Conservation (phyloP, 1,140 invertebrate species). For the Homalodisca vitripennis region DNA sequence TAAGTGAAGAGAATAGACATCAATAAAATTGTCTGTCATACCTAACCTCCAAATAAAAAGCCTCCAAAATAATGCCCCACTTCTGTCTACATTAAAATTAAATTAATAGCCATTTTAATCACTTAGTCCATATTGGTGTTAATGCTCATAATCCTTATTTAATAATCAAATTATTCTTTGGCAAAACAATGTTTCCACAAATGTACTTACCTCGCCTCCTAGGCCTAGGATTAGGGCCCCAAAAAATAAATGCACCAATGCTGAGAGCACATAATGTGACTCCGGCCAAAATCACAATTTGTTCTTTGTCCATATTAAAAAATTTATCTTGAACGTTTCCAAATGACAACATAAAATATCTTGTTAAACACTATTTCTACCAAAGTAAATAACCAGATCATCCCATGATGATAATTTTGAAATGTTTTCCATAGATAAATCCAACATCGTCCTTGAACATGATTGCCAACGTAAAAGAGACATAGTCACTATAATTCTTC, state of each 20-base stretch:
- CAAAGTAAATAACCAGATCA: too few relatives aligned
- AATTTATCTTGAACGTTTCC: too few relatives aligned
- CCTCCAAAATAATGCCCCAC: too few relatives aligned
- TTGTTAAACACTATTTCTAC: too few relatives aligned
- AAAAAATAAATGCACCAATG: conserved; percentile 74
- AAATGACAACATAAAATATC: too few relatives aligned
- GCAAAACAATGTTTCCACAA: background rate
- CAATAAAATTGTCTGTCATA: background rate
- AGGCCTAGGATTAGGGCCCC: conserved; percentile 62
- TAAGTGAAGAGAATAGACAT: too few relatives aligned
- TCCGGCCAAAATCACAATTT: conserved; percentile 33
- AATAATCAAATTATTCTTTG: conserved; percentile 6
- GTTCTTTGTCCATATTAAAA: conserved; percentile 31
- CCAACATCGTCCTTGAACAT: too few relatives aligned
- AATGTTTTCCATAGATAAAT: too few relatives aligned
- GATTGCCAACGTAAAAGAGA: too few relatives aligned
- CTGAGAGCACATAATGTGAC: conserved; percentile 56
- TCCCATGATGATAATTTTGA: too few relatives aligned
- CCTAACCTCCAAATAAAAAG: conserved; percentile 2
- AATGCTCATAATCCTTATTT: conserved; percentile 24
- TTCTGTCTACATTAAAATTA: background rate
- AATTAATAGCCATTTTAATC: background rate
- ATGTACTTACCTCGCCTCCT: conserved; percentile 48
- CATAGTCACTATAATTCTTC: too few relatives aligned
- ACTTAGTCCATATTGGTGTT: background rate